Base-by-base conservation (phyloP, 2,797 vertebrate genomes). In the Microchirus variegatus region DNA sequence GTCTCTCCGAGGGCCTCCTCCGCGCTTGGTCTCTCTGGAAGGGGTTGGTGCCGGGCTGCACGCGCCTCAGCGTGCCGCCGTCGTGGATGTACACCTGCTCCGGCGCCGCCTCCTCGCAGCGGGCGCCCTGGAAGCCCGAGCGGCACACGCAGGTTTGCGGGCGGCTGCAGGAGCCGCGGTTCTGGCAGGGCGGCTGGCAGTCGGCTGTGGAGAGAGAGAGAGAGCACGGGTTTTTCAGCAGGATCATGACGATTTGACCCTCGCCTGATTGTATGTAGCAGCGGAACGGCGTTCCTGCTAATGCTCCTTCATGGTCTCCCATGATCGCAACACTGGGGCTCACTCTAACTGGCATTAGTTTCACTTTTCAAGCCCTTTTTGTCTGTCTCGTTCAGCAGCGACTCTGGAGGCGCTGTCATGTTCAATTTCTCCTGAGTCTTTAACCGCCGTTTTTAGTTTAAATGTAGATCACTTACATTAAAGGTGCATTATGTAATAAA, bases 141-240 rank as follows among this genome's bases (percentile, higher is more conserved):
- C 96, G 96, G 72, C 97, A 99, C 75, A 96, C 90, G 2, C 97
- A 99, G 76, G 95, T 94, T 82, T 98, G 96, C 2, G 96, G 97
- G 8, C 95, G 94, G 79, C 94, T 97, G 91, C 97, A 99, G 80
- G 96, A 96, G 78, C 96, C 96, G 9, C 95, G 94, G 92, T 98
- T 98, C 92, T 96, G 94, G 91, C 97, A 99, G 0, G 95, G 95
- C 0, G 96, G 97, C 80, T 96, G 92, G 71, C 97, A 99, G 80
- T 98, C 95, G 19, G 97, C 96, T 99, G 93, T 50, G 93, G 51
- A 75, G 69, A 72, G 46, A n/a, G n/a, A 92, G 51, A 75, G 69
- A 76, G 55, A 84, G 77, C 71, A 84, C 65, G 87, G 76, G 84
- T 71, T 78, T 81, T 68, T 85, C 70, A 80, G 52, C 10, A 59